Conservation (phyloP, 2,797 vertebrate genomes). For the Champsocephalus esox region DNA sequence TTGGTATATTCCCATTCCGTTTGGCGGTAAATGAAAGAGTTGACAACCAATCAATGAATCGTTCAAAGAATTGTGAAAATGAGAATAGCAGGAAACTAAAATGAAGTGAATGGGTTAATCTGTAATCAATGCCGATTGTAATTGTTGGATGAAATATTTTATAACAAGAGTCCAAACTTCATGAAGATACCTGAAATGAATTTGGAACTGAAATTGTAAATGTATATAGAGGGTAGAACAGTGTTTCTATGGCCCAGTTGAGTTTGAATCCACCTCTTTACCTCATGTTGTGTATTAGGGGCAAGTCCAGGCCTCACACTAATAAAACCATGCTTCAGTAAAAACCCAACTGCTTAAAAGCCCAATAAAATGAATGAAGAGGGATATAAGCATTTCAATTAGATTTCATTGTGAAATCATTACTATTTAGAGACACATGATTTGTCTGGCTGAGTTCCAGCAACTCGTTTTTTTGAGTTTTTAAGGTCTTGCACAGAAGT, state of each 20-base stretch:
- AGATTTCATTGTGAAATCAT: slow-evolving; percentile 63
- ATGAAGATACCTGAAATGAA: neutral
- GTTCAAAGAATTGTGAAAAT: no score
- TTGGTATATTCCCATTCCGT: no score
- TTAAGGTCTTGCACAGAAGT: slow-evolving; percentile 6
- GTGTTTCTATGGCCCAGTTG: neutral
- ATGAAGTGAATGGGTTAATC: no score
- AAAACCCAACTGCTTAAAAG: slow-evolving; percentile 69
- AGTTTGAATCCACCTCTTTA: slow-evolving; percentile 44
- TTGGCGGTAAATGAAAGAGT: no score
- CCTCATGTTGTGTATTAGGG: slow-evolving; percentile 56
- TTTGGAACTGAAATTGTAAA: neutral
- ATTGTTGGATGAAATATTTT: neutral
- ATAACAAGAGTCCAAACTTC: neutral
- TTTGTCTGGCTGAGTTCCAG: slow-evolving; percentile 29
- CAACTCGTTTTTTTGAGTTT: neutral
- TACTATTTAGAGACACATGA: slow-evolving; percentile 44
- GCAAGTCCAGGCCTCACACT: slow-evolving; percentile 47
- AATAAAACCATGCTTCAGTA: slow-evolving; percentile 66
- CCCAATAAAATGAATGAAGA: slow-evolving; percentile 65
- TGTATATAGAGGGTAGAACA: neutral
- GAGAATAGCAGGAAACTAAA: no score
- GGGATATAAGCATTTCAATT: slow-evolving; percentile 43
- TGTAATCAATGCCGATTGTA: neutral
- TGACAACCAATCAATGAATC: no score